Evolutionary conservation across 2,113 vertebrate species (phyloP).

Genomic region (Salvelinus namaycush): DNA sequence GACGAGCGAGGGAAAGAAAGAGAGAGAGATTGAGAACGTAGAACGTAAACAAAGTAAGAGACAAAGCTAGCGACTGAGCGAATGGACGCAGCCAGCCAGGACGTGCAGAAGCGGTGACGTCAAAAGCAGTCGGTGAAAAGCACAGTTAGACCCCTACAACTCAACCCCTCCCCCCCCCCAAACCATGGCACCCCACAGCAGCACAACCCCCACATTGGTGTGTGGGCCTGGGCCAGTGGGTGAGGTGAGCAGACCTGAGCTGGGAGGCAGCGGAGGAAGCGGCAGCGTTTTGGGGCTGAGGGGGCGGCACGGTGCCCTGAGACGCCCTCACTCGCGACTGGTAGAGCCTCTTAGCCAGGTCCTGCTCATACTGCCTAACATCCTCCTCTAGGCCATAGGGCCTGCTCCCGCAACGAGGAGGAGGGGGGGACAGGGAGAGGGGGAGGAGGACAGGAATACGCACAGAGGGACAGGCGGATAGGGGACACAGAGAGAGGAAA

Average conservation of each 20-base stretch:
- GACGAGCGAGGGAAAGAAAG: conserved; percentile 24
- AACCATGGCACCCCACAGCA: conserved; percentile 1
- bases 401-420: conserved; percentile 65
- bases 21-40: conserved; percentile 9
- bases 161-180: conserved; percentile 40
- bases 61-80: conserved; percentile 23
- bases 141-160: conserved; percentile 51
- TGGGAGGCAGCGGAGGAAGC: conserved; percentile 73
- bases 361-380: conserved; percentile 92
- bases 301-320: conserved; percentile 63
- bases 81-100: conserved; percentile 41
- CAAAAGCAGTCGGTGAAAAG: conserved; percentile 49
- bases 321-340: conserved; percentile 85
- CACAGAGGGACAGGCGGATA: conserved; percentile 2
- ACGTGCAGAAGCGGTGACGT: conserved; percentile 66
- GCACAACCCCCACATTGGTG: conserved; percentile 71
- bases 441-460: conserved; percentile 30
- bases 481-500: conserved; percentile 44
- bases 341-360: conserved; percentile 90
- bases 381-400: conserved; percentile 87
- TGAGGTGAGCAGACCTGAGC: conserved; percentile 77
- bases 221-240: conserved; percentile 54
- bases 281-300: conserved; percentile 61
- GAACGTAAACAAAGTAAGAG: conserved; percentile 6
- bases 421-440: conserved; percentile 34